Percentiles rank a stretch among this genome's conserved stretches.
These are phyloP conservation scores for Agrypnia vestita DNA, from an alignment of 1,140 invertebrate species.

Conservation along the genomic window DNA sequence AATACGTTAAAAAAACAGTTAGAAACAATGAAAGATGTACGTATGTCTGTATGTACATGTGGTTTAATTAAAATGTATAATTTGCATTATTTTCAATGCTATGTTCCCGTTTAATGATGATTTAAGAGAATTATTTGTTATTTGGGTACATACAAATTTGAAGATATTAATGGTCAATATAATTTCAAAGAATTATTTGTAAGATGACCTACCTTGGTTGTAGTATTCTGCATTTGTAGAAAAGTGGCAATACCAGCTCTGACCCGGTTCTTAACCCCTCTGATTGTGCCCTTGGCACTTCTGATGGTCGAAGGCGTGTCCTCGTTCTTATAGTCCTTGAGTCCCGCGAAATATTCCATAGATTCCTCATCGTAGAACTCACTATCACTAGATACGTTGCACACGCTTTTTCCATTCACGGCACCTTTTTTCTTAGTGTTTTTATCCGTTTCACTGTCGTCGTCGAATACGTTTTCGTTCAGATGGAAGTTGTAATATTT, in stretches of 20 bases:
- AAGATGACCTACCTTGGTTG: slow-evolving; percentile 77
- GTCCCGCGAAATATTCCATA: slow-evolving; percentile 86
- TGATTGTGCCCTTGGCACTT: slow-evolving; percentile 92
- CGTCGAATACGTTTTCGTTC: slow-evolving; percentile 81
- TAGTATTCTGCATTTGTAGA: slow-evolving; percentile 83
- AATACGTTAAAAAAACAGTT: too few species aligned
- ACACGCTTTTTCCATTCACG: slow-evolving; percentile 64
- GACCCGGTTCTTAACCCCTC: slow-evolving; percentile 95
- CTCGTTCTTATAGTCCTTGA: slow-evolving; percentile 82
- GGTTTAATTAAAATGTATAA: too few species aligned
- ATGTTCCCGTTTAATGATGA: too few species aligned
- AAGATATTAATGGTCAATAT: too few species aligned
- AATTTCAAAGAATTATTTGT: too few species aligned
- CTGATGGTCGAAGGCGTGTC: slow-evolving; percentile 82
- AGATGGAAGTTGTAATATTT: slow-evolving; percentile 88
- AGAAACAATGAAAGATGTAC: too few species aligned
- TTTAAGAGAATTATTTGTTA: too few species aligned
- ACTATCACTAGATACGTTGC: slow-evolving; percentile 65
- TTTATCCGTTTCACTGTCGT: slow-evolving; percentile 66
- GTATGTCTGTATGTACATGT: too few species aligned
- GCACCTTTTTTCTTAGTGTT: slow-evolving; percentile 62
- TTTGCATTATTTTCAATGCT: too few species aligned
- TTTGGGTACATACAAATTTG: too few species aligned
- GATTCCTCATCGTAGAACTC: slow-evolving; percentile 69
- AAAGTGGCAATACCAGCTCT: slow-evolving; percentile 95